Conservation (phyloP, 2,113 vertebrate species). For the Lophochroa leadbeateri region DNA sequence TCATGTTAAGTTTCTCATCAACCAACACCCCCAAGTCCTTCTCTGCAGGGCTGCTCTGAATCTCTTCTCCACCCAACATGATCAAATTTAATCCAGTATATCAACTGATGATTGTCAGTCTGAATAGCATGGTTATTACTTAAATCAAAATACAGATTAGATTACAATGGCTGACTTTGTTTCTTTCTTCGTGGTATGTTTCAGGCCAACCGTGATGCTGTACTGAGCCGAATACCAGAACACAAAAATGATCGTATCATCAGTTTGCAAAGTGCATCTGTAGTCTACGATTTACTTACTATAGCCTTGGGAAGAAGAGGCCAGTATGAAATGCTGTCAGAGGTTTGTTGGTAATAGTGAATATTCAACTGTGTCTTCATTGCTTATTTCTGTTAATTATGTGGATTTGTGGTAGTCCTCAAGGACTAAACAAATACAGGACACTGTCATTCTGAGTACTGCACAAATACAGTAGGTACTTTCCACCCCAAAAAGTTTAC, state of each 20-base stretch:
- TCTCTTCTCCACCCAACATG: no score
- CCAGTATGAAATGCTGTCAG: conserved; percentile 98
- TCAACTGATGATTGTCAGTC: not conserved
- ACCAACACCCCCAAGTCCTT: no score
- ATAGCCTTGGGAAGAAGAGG: conserved; percentile 95
- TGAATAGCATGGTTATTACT: not conserved
- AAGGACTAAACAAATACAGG: not conserved
- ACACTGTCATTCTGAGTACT: not conserved
- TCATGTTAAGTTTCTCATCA: no score
- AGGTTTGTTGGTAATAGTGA: conserved; percentile 75
- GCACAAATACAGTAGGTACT: not conserved
- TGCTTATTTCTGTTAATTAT: not conserved
- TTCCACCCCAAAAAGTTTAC: not conserved
- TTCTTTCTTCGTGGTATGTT: not conserved
- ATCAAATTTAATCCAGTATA: not conserved
- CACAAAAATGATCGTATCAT: conserved; percentile 96
- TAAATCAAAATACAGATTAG: not conserved
- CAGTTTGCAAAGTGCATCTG: conserved; percentile 95
- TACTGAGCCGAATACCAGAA: conserved; percentile 95
- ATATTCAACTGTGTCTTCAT: not conserved
- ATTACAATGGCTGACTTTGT: not conserved
- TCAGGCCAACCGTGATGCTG: conserved; percentile 95
- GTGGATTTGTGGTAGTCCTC: not conserved
- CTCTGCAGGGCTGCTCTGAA: no score
- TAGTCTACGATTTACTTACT: conserved; percentile 95